A percentile compares a stretch with the other conserved stretches of the same genome.
Evolutionary conservation across 2,113 vertebrate species (phyloP).

Genomic region (Amblyornis subalaris): DNA sequence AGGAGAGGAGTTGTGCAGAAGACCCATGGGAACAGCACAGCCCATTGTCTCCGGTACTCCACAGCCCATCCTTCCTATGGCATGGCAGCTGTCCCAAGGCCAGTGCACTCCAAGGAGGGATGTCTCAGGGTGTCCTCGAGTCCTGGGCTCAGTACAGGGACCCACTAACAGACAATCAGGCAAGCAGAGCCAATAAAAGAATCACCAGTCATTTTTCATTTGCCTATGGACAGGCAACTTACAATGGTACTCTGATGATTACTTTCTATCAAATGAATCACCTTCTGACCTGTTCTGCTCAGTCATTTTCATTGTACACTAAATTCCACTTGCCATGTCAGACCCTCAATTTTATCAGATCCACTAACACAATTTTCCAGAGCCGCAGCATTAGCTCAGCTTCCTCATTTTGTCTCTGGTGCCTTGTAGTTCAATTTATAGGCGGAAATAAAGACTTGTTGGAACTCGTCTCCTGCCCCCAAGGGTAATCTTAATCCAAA

Average conservation of each 20-base stretch:
- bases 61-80: accelerated
- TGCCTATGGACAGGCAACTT: constrained; percentile 37
- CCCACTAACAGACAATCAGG: background rate
- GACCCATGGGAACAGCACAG: accelerated
- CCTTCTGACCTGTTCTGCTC: constrained; percentile 17
- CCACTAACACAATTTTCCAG: constrained; percentile 55
- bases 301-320: constrained; percentile 49
- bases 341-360: constrained; percentile 49
- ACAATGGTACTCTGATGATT: constrained; percentile 39
- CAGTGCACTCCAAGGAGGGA: background rate
- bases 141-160: background rate
- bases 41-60: background rate
- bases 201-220: constrained; percentile 38
- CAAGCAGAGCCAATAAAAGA: background rate
- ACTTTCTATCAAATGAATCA: constrained; percentile 37
- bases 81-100: accelerated
- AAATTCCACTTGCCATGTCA: constrained; percentile 54
- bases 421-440: constrained; percentile 49
- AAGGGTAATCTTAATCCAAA: constrained; percentile 23
- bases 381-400: constrained; percentile 45
- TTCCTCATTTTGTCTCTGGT: constrained; percentile 54
- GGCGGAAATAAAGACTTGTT: constrained; percentile 53
- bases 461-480: background rate
- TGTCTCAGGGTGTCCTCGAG: background rate
- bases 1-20: background rate